Evolutionary conservation across 2,797 vertebrate genomes (phyloP).

Genomic region (Rhynchotus rufescens): DNA sequence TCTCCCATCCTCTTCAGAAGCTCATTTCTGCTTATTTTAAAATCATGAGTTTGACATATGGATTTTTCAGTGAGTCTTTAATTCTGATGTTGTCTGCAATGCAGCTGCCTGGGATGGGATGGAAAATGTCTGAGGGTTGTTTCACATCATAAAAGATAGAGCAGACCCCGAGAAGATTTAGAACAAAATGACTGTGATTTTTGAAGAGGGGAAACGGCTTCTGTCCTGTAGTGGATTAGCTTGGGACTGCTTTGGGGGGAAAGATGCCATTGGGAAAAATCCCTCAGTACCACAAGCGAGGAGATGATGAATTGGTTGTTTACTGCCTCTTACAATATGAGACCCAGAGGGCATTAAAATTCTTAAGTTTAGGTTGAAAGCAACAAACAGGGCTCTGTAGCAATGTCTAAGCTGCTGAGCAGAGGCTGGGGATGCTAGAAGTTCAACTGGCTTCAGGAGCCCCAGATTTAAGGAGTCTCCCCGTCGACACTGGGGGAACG

Average conservation of each 20-base stretch:
- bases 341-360: not conserved
- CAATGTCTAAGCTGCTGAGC: not conserved
- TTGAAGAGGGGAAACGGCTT: not conserved
- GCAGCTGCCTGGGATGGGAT: not conserved
- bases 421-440: not conserved
- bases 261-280: not conserved
- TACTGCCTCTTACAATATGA: not conserved
- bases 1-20: not conserved
- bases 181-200: not conserved
- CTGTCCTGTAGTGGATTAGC: not conserved
- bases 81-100: not conserved
- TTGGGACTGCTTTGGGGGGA: not conserved
- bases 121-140: not conserved
- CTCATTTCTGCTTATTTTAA: not conserved
- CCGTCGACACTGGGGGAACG: not conserved
- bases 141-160: not conserved
- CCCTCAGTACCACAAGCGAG: not conserved
- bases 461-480: not conserved
- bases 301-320: not conserved
- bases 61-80: not conserved
- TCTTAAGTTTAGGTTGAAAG: not conserved
- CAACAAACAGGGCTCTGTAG: not conserved
- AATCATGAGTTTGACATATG: not conserved
- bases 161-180: not conserved
- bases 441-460: not conserved